Base-by-base conservation (phyloP, 2,797 vertebrate genomes). In the Spondyliosoma cantharus region DNA sequence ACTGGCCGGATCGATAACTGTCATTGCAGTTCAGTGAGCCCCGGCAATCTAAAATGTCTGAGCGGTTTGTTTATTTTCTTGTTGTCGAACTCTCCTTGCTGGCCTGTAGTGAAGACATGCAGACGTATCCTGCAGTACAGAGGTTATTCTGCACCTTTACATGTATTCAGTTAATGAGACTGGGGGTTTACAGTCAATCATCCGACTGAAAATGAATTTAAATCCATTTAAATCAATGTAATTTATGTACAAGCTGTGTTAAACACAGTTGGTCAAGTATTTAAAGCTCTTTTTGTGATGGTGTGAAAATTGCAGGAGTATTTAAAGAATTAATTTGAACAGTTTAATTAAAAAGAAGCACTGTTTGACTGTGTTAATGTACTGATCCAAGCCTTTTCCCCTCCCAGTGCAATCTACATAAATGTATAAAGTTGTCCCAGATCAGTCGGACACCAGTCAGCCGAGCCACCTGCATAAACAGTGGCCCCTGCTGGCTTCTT, bases 401-500 rank as follows among this genome's bases (percentile, higher is more conserved):
- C 53, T 20, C 15, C 6, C 56, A 71, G 17, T 58, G 11, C 19
- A 74, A 43, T 58, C 62, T 29, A 25, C 48, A 73, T 66, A 25
- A 25, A 75, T 58, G 45, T 63, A 42, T 27, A 4, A 60, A 62
- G 29, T 67, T 24, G n/a, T 29, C 42, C 72, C 20, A 46, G 43
- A 54, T 74, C 68, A 71, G 20, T 63, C 66, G 56, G 32, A 74
- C 48, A 79, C 20, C 57, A 74, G 63, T 71, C 52, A 61, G 53
- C 46, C 17, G 13, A 67, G 73, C 37, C 76, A 77, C 53, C 87
- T 93, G 88, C 87, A 77, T 29, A 77, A 91, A 94, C 89, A 95
- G 94, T 86, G 89, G 88, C 92, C 92, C 94, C 94, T 95, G 87
- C 94, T 95, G 94, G 91, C 60, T 74, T 46, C 65, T 70, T 13